Evolutionary conservation across 2,797 vertebrate genomes (phyloP).

Genomic region (Poeciliopsis presidionis): DNA sequence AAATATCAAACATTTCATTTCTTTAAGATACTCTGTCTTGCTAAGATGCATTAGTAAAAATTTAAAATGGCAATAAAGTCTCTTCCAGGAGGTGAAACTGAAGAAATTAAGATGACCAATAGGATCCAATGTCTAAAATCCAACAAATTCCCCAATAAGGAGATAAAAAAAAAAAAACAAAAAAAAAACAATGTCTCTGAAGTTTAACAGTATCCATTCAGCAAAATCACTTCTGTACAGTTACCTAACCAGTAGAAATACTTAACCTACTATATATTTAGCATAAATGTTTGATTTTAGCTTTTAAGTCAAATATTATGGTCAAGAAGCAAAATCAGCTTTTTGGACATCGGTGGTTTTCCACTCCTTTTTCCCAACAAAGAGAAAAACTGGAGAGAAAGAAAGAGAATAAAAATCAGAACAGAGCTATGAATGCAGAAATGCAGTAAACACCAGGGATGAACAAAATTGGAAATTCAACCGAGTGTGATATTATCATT

Average conservation of each 20-base stretch:
- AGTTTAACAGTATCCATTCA: neutral
- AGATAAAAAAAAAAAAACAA: neutral
- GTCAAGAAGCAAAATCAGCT: constrained; percentile 4
- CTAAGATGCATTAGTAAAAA: neutral
- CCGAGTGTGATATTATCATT: neutral
- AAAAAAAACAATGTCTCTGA: neutral
- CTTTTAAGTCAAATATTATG: constrained; percentile 28
- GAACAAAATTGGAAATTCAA: neutral
- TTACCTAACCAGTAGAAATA: constrained; percentile 35
- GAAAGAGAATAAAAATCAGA: neutral
- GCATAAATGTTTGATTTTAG: constrained; percentile 24
- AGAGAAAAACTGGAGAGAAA: neutral
- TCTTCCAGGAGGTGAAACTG: neutral
- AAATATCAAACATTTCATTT: neutral
- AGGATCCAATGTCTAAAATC: neutral
- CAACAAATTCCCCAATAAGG: neutral
- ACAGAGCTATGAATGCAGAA: constrained; percentile 3
- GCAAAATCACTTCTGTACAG: neutral
- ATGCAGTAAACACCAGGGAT: neutral
- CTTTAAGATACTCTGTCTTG: neutral
- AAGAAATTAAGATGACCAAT: neutral
- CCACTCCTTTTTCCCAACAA: too few species aligned
- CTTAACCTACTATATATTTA: neutral
- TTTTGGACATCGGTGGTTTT: neutral
- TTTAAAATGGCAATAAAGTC: neutral